Evolutionary conservation across 2,797 vertebrate genomes (phyloP).

Genomic region (Enteromius mattozi): DNA sequence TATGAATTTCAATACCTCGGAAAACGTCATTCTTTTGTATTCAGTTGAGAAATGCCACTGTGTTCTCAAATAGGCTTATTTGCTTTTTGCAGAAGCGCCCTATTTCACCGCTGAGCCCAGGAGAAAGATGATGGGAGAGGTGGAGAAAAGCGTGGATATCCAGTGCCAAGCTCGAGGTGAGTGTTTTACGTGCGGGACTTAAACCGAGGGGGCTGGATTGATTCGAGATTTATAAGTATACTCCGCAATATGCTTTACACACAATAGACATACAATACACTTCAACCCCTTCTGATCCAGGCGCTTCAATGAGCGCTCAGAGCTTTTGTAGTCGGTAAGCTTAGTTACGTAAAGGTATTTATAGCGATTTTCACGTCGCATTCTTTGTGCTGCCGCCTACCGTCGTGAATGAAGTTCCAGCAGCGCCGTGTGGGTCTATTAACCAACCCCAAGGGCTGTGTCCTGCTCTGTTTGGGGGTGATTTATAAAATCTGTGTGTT

Average conservation of each 20-base stretch:
- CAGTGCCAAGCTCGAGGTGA: slow-evolving; percentile 88
- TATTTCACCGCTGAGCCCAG: slow-evolving; percentile 84
- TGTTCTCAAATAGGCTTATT: slow-evolving; percentile 50
- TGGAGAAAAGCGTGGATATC: slow-evolving; percentile 85
- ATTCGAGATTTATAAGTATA: slow-evolving; percentile 17
- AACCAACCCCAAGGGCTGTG: slow-evolving; percentile 26
- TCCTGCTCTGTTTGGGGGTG: slow-evolving; percentile 41
- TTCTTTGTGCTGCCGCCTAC: neutral
- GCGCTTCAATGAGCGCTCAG: neutral
- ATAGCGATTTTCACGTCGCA: neutral
- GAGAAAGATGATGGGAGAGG: slow-evolving; percentile 80
- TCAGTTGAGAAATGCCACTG: neutral
- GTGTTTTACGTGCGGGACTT: slow-evolving; percentile 47
- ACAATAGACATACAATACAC: slow-evolving; percentile 25
- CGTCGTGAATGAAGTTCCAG: neutral
- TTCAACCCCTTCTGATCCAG: slow-evolving; percentile 4
- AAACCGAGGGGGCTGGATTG: slow-evolving; percentile 2
- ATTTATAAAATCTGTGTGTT: slow-evolving; percentile 58
- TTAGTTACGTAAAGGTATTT: slow-evolving; percentile 34
- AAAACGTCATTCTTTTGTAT: neutral
- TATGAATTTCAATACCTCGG: neutral
- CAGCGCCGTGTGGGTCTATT: slow-evolving; percentile 11
- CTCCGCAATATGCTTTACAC: slow-evolving; percentile 6
- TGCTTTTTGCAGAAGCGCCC: slow-evolving; percentile 80
- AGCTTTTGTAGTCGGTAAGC: slow-evolving; percentile 26